These are phyloP conservation scores for Athene cunicularia DNA, from an alignment of 2,113 vertebrate species.

Conservation along the genomic window DNA sequence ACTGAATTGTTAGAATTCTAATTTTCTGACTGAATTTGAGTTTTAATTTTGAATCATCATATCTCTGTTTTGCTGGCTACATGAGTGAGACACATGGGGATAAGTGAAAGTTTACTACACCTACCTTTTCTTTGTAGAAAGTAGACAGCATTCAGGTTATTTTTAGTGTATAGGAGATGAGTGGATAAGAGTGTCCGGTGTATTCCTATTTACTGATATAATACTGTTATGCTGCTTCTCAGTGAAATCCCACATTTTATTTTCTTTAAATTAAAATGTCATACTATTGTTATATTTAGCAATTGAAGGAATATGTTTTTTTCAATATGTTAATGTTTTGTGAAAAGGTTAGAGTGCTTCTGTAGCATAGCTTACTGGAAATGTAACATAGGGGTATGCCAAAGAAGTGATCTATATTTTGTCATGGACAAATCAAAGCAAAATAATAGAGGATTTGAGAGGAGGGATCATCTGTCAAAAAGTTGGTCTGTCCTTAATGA, in stretches of 20 bases:
- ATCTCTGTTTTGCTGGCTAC: not conserved
- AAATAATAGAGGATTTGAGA: not conserved
- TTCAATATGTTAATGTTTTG: not conserved
- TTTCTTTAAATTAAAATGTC: not conserved
- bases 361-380: not conserved
- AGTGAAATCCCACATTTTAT: not conserved
- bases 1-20: not conserved
- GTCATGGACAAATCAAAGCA: not conserved
- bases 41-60: not conserved
- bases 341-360: not conserved
- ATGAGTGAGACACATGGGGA: too few relatives aligned
- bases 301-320: not conserved
- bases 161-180: not conserved
- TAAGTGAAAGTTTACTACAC: not conserved
- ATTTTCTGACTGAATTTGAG: not conserved
- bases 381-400: fast-evolving
- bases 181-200: not conserved
- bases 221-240: not conserved
- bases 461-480: not conserved
- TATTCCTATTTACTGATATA: not conserved
- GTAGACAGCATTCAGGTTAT: not conserved
- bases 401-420: not conserved
- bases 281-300: not conserved
- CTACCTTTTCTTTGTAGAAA: not conserved
- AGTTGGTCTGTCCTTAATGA: not conserved